Evolutionary conservation across 2,113 vertebrate species (phyloP), one percentile per base, ranked within the genome.

Genomic region (Bubalus kerabau): DNA sequence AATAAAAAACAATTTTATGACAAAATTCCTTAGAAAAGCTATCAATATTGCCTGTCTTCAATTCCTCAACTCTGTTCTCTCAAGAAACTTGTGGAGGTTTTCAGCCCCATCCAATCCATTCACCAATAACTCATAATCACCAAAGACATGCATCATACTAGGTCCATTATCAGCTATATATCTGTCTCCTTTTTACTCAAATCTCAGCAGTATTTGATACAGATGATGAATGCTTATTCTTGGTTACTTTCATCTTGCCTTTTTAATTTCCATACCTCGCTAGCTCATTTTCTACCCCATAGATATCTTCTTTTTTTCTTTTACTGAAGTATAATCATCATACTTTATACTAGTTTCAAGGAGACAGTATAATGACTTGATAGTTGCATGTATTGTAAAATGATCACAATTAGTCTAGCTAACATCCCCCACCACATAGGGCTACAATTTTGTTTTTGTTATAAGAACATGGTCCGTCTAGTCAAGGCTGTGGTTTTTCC

Each of bases 401-500:
- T n/a, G 13, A 59, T 80, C 40, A 90, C 13, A 26, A 26, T 80
- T 59, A 46, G 28, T 90, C 28, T 78, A 90, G 13, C 12, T 48
- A 59, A 76, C 56, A n/a, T n/a, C 12, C 40, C 40, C 9, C n/a
- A 71, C 17, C 64, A 71, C 36, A 36, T 36, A 36, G 4, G n/a
- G 17, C 17, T 36, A 71, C n/a, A 36, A 71, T 36, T 71, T 36
- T 71, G 64, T 17, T 67, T 67, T 67, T 67, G n/a, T 71, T 71
- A 36, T 21, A 9, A 21, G 64, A 71, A 36, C n/a, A 71, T 0
- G 5, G n/a, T 71, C n/a, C 1, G 0, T 36, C n/a, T 71, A 21
- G 9, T 71, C 64, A 36, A 71, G 19, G 64, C 5, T 36, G 21
- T 36, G 64, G n/a, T 71, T 71, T 36, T 36, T 36, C n/a, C 64